These are phyloP conservation scores for Butorides virescens DNA, from an alignment of 2,113 vertebrate species.

Conservation along the genomic window DNA sequence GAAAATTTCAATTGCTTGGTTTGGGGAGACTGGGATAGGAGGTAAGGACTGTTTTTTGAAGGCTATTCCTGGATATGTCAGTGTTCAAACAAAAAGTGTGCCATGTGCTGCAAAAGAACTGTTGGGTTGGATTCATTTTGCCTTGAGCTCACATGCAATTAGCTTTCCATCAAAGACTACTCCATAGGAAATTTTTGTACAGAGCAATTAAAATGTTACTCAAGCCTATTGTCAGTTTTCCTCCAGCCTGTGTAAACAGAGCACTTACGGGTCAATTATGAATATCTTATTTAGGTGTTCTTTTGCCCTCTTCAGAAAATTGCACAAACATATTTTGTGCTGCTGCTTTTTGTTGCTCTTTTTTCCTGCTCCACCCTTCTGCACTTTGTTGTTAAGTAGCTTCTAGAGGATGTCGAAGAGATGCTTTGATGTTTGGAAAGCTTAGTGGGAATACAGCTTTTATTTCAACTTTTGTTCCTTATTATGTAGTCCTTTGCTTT, in stretches of 20 bases:
- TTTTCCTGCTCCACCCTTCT: neutral
- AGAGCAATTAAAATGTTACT: neutral
- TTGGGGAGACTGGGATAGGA: neutral
- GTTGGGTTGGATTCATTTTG: neutral
- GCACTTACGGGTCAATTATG: neutral
- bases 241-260: neutral
- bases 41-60: neutral
- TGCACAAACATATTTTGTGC: neutral
- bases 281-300: neutral
- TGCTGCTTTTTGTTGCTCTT: neutral
- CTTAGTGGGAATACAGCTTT: slow-evolving; percentile 12
- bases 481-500: slow-evolving; percentile 11
- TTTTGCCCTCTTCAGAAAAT: slow-evolving; percentile 44
- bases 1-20: neutral
- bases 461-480: slow-evolving; percentile 11
- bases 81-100: neutral
- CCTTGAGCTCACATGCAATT: neutral
- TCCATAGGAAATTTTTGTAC: neutral
- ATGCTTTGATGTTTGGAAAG: slow-evolving; percentile 53
- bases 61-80: neutral
- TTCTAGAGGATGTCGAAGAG: slow-evolving; percentile 11
- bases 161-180: slow-evolving; percentile 22
- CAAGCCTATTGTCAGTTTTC: neutral
- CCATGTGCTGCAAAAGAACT: neutral
- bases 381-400: slow-evolving; percentile 15